phyloP scores from a whole-genome alignment of 2,797 vertebrate species.

The Sebastes umbrosus region DNA sequence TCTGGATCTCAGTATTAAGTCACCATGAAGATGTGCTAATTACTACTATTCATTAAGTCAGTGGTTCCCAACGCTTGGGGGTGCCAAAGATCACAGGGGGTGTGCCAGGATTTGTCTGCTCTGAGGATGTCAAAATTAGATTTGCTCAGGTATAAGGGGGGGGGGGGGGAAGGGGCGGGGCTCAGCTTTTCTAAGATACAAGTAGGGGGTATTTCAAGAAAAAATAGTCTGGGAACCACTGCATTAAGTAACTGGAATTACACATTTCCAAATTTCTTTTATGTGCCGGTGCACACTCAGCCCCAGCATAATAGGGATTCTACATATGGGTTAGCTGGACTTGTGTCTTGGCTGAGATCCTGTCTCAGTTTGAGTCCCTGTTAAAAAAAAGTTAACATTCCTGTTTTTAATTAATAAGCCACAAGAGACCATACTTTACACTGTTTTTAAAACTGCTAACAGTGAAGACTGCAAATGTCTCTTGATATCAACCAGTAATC shows the following conservation, averaged over 20 bases:
- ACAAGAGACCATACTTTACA: neutral
- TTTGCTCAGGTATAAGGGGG: too few relatives aligned
- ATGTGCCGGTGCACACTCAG: neutral
- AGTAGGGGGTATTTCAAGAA: too few relatives aligned
- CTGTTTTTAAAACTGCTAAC: neutral
- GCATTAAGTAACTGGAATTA: neutral
- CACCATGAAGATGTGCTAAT: neutral
- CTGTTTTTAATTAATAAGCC: neutral
- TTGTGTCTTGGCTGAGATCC: neutral
- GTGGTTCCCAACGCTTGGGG: too few relatives aligned
- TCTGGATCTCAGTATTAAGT: neutral
- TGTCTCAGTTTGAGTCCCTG: neutral
- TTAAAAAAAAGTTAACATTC: neutral
- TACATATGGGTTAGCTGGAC: neutral
- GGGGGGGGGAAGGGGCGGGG: accelerated
- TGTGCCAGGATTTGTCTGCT: too few relatives aligned
- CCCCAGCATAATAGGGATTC: neutral
- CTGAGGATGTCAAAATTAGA: too few relatives aligned
- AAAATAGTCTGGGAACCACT: too few relatives aligned
- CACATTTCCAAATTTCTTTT: neutral
- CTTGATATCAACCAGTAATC: neutral
- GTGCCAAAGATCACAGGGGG: too few relatives aligned
- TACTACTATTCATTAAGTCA: neutral
- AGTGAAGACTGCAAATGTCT: neutral
- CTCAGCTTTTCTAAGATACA: too few relatives aligned